Conservation (phyloP, 2,113 vertebrate genomes). For the Ameiurus melas region DNA sequence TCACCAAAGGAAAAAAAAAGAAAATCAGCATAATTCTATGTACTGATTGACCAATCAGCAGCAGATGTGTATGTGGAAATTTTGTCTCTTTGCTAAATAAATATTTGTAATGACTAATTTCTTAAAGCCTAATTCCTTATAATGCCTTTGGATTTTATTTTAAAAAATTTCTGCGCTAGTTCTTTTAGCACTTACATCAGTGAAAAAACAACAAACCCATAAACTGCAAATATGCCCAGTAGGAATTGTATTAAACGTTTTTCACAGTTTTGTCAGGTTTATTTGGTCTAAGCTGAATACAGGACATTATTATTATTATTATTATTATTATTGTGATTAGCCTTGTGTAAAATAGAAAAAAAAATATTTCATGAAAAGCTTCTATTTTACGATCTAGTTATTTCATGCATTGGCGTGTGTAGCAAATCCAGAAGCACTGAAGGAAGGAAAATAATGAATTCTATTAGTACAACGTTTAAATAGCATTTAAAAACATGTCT, state of each 20-base stretch:
- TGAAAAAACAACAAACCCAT: not conserved
- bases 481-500: not conserved
- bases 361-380: too few relatives aligned
- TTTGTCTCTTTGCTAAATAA: constrained; percentile 22
- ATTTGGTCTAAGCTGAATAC: not conserved
- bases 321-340: too few relatives aligned
- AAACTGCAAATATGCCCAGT: not conserved
- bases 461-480: not conserved
- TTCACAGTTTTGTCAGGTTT: not conserved
- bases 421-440: not conserved
- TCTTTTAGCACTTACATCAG: not conserved
- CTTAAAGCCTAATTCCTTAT: not conserved
- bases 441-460: not conserved
- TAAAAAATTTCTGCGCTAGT: not conserved
- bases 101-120: not conserved
- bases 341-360: too few relatives aligned
- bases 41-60: not conserved
- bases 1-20: not conserved
- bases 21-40: not conserved
- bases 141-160: not conserved
- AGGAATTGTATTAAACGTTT: not conserved
- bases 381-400: not conserved
- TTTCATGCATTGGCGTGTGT: not conserved
- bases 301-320: too few relatives aligned
- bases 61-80: not conserved